Percentiles rank a stretch among this genome's conserved stretches.
Conservation (phyloP, 2,797 vertebrate genomes). For the Petrocephalus schoutedeni region DNA sequence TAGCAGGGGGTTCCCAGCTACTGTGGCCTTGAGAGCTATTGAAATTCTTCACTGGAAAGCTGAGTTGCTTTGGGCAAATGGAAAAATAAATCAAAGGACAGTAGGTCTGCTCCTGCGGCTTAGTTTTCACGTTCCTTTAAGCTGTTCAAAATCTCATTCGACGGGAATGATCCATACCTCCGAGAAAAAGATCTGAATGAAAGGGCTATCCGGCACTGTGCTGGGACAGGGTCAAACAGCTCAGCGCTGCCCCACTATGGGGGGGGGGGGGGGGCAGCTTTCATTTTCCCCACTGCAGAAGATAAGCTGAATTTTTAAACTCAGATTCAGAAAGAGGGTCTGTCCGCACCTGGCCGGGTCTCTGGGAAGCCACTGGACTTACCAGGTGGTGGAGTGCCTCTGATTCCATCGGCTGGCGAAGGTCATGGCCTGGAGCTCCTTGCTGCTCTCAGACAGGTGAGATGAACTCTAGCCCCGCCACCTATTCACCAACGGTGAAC, state of each 20-base stretch:
- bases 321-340: background rate
- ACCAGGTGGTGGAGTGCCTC: constrained; percentile 89
- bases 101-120: background rate
- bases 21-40: background rate
- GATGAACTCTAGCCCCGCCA: constrained; percentile 61
- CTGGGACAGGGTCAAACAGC: background rate
- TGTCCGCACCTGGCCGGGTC: background rate
- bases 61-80: constrained; percentile 6
- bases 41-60: background rate
- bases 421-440: constrained; percentile 79
- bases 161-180: background rate
- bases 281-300: background rate
- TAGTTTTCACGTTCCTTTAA: background rate
- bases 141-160: background rate
- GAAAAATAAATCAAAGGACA: background rate
- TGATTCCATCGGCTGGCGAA: constrained; percentile 94
- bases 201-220: background rate
- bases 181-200: background rate
- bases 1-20: background rate
- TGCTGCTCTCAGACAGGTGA: constrained; percentile 13
- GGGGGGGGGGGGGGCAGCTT: background rate
- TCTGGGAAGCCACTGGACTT: constrained; percentile 14
- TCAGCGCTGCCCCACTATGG: background rate
- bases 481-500: constrained; percentile 67
- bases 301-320: background rate